phyloP scores from a whole-genome alignment of 2,888 invertebrate species.

The Rhagonycha lutea region DNA sequence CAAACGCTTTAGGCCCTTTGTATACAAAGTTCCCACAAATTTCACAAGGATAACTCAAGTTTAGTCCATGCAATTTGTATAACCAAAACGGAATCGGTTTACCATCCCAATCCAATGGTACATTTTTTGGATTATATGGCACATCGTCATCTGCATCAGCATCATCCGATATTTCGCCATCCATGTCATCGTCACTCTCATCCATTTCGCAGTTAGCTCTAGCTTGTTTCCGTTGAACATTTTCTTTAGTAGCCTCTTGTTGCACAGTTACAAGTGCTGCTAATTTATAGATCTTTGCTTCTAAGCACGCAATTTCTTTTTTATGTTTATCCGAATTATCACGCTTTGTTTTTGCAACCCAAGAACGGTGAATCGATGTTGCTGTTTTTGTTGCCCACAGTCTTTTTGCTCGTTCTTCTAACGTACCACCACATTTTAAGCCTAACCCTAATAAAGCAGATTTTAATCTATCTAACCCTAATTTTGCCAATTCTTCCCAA shows the following conservation, averaged over 20 bases:
- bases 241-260: slow-evolving; percentile 91
- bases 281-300: slow-evolving; percentile 87
- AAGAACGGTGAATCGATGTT: slow-evolving; percentile 86
- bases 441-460: slow-evolving; percentile 96
- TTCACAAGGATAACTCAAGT: slow-evolving; percentile 98
- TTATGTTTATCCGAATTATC: slow-evolving; percentile 66
- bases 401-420: slow-evolving; percentile 95
- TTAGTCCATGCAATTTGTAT: slow-evolving; percentile 97
- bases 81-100: slow-evolving; percentile 96
- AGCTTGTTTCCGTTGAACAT: slow-evolving; percentile 97
- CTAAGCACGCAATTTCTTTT: slow-evolving; percentile 84
- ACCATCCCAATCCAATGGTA: slow-evolving; percentile 98
- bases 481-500: slow-evolving; percentile 94
- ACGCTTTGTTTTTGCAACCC: slow-evolving; percentile 88
- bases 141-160: slow-evolving; percentile 82
- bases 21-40: slow-evolving; percentile 99
- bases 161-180: slow-evolving; percentile 78
- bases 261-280: slow-evolving; percentile 85
- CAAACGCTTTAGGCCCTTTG: slow-evolving; percentile 98
- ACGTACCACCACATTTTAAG: slow-evolving; percentile 93
- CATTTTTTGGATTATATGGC: slow-evolving; percentile 98
- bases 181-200: slow-evolving; percentile 89
- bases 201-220: slow-evolving; percentile 91
- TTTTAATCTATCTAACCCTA: slow-evolving; percentile 95
- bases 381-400: slow-evolving; percentile 95